Conservation (phyloP, 2,797 vertebrate species). For the Sphaeramia orbicularis region DNA sequence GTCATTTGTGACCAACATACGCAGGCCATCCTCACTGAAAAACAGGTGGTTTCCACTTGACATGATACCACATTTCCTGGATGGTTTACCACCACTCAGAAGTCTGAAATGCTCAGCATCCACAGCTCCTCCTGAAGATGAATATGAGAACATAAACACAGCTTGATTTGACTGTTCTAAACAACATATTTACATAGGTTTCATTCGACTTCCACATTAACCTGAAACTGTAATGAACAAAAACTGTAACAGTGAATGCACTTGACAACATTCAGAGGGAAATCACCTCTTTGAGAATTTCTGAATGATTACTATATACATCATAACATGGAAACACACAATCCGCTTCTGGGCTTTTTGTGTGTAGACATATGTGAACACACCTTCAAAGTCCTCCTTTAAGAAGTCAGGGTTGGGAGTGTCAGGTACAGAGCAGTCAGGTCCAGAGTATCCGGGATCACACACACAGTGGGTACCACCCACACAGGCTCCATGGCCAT, state of each 20-base stretch:
- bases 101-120: constrained; percentile 91
- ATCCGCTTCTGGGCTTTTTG: background rate
- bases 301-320: no score
- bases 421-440: constrained; percentile 92
- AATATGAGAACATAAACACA: background rate
- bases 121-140: constrained; percentile 85
- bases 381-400: constrained; percentile 99
- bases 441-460: constrained; percentile 92
- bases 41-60: constrained; percentile 98
- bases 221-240: no score
- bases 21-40: constrained; percentile 96
- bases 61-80: constrained; percentile 97
- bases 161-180: background rate
- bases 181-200: background rate
- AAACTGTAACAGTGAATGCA: no score
- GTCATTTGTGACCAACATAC: constrained; percentile 95
- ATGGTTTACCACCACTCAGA: constrained; percentile 96
- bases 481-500: constrained; percentile 92
- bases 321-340: background rate
- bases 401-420: constrained; percentile 95
- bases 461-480: constrained; percentile 93
- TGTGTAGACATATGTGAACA: constrained; percentile 8
- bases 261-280: no score
- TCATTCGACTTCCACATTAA: no score
- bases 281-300: background rate